Evolutionary conservation across 2,113 vertebrate genomes (phyloP).

Genomic region (Xenopus laevis): DNA sequence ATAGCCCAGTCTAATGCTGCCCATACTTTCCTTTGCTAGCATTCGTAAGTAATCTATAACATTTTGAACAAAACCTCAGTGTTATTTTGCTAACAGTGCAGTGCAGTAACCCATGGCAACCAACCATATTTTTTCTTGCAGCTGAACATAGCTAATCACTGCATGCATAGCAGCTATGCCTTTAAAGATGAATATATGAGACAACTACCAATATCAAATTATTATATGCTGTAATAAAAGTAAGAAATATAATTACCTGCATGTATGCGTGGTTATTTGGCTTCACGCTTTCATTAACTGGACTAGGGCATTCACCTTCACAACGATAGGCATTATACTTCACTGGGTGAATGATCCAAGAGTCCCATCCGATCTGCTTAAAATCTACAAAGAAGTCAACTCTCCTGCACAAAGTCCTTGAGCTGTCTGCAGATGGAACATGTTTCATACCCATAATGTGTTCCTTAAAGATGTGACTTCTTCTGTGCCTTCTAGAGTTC

Average conservation of each 20-base stretch:
- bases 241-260: constrained; percentile 64
- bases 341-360: constrained; percentile 83
- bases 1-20: no score
- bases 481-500: constrained; percentile 56
- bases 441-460: constrained; percentile 37
- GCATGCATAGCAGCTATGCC: no score
- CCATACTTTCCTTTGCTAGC: no score
- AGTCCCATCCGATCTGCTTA: constrained; percentile 77
- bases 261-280: constrained; percentile 85
- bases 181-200: no score
- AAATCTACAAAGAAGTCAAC: constrained; percentile 81
- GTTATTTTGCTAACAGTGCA: no score
- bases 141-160: no score
- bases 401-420: constrained; percentile 61
- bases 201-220: no score
- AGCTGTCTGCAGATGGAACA: constrained; percentile 34
- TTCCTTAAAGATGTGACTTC: constrained; percentile 62
- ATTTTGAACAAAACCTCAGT: no score
- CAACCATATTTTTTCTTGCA: no score
- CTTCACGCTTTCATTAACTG: constrained; percentile 73
- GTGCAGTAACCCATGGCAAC: no score
- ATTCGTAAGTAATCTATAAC: no score
- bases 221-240: background rate
- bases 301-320: constrained; percentile 76
- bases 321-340: constrained; percentile 80